Evolutionary conservation across 1,140 invertebrate genomes (phyloP).

Genomic region (Drosophila lini): DNA sequence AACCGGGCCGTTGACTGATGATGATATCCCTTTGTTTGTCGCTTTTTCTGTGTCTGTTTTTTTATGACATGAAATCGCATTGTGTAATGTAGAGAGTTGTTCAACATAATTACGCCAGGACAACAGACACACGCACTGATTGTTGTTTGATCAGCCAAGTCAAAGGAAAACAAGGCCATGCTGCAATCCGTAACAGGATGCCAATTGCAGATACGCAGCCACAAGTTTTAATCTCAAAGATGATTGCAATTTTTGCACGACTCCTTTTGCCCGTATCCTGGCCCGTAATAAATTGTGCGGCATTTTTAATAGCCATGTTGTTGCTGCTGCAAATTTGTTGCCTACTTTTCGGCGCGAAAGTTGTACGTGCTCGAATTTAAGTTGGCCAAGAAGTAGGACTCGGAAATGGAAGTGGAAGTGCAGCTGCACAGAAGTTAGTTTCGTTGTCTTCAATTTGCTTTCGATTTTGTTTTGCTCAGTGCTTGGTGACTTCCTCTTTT

Average conservation of each 20-base stretch:
- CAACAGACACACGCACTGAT: neutral
- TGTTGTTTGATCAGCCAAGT: slow-evolving; percentile 8
- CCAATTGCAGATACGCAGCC: slow-evolving; percentile 14
- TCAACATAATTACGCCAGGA: slow-evolving; percentile 5
- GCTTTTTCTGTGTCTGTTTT: neutral
- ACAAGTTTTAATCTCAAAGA: slow-evolving; percentile 41
- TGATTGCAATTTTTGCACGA: slow-evolving; percentile 47
- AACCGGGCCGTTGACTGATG: slow-evolving; percentile 6
- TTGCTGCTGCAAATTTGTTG: slow-evolving; percentile 41
- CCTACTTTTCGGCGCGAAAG: slow-evolving; percentile 52
- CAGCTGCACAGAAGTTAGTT: slow-evolving; percentile 56
- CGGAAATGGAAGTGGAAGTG: slow-evolving; percentile 22
- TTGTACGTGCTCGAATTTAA: slow-evolving; percentile 78
- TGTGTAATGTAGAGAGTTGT: slow-evolving; percentile 10
- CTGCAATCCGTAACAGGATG: slow-evolving; percentile 1
- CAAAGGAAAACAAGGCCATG: neutral
- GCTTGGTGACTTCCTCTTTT: slow-evolving; percentile 46
- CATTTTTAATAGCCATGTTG: slow-evolving; percentile 72
- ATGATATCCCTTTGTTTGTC: slow-evolving; percentile 18
- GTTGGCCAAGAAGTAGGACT: slow-evolving; percentile 31
- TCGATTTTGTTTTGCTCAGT: slow-evolving; percentile 72
- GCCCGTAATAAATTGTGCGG: slow-evolving; percentile 71
- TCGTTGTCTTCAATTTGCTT: slow-evolving; percentile 79
- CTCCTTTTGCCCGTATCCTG: slow-evolving; percentile 30
- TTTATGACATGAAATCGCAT: slow-evolving; percentile 11